Conservation (phyloP, 2,888 invertebrate genomes). For the Ophion slaviceki region DNA sequence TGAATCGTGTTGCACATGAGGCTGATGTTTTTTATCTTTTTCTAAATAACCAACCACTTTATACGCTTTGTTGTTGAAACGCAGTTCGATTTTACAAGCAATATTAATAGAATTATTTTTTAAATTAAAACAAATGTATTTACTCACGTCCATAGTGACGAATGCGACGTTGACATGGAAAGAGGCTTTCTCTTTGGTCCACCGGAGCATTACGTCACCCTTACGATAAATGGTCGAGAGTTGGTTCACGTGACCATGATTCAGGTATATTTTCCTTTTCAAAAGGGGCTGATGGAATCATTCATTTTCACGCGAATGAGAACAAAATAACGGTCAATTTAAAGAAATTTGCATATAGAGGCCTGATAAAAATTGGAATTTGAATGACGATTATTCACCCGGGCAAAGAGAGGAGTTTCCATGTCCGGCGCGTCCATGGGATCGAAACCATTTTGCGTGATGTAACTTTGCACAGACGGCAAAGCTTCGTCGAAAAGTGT, state of each 20-base stretch:
- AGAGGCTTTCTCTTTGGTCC: constrained; percentile 60
- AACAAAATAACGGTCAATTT: not conserved
- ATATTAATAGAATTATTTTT: not conserved
- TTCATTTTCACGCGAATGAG: not conserved
- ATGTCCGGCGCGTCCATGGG: constrained; percentile 70
- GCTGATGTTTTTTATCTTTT: not conserved
- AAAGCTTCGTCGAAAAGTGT: constrained; percentile 67
- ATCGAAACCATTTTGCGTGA: constrained; percentile 69
- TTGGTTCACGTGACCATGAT: constrained; percentile 73
- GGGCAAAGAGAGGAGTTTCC: constrained; percentile 54
- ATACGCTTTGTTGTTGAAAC: too few species aligned
- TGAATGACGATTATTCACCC: constrained; percentile 62
- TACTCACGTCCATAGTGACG: constrained; percentile 72
- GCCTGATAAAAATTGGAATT: not conserved
- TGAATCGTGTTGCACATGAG: too few species aligned
- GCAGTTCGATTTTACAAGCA: not conserved
- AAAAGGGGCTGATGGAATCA: constrained; percentile 64
- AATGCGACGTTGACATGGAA: constrained; percentile 72
- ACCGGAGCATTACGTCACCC: constrained; percentile 67
- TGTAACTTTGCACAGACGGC: constrained; percentile 58
- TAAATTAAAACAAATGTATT: not conserved
- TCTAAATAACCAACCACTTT: not conserved
- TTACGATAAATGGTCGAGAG: constrained; percentile 70
- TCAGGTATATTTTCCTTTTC: constrained; percentile 68
- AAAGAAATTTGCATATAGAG: not conserved